Conservation (phyloP, 1,140 invertebrate species). For the Plodia interpunctella region DNA sequence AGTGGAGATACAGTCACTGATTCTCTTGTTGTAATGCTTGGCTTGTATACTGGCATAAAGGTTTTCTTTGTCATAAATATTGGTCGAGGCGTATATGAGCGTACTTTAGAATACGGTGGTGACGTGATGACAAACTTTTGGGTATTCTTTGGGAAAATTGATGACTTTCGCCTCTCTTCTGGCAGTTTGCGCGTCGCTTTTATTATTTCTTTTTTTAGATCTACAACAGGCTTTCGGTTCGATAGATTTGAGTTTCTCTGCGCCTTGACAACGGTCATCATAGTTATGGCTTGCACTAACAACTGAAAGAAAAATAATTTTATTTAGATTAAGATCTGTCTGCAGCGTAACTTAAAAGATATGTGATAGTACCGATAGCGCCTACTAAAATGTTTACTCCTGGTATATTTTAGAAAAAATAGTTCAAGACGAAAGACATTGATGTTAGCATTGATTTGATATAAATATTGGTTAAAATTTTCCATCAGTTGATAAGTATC, state of each 20-base stretch:
- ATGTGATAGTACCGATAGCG: too few species aligned
- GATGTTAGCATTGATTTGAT: too few species aligned
- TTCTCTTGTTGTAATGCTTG: background rate
- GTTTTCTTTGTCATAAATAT: slow-evolving; percentile 9
- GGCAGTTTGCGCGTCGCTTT: slow-evolving; percentile 8
- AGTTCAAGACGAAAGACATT: too few species aligned
- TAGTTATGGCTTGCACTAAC: background rate
- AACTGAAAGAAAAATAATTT: background rate
- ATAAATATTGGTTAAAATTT: too few species aligned
- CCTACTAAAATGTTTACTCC: too few species aligned
- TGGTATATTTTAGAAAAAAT: too few species aligned
- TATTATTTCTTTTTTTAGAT: background rate
- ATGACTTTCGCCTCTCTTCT: slow-evolving; percentile 14
- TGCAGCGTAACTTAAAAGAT: too few species aligned
- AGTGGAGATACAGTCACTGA: background rate
- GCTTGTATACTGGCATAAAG: background rate
- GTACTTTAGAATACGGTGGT: slow-evolving; percentile 8
- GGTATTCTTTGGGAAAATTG: slow-evolving; percentile 16
- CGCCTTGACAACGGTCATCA: slow-evolving; percentile 1
- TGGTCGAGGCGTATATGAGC: background rate
- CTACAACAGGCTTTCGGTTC: slow-evolving; percentile 6
- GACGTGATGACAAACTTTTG: slow-evolving; percentile 15
- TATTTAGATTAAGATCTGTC: background rate
- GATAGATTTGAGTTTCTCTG: slow-evolving; percentile 7
- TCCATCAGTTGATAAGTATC: background rate